Base-by-base conservation (phyloP, 2,113 vertebrate genomes). In the Rattus rattus region DNA sequence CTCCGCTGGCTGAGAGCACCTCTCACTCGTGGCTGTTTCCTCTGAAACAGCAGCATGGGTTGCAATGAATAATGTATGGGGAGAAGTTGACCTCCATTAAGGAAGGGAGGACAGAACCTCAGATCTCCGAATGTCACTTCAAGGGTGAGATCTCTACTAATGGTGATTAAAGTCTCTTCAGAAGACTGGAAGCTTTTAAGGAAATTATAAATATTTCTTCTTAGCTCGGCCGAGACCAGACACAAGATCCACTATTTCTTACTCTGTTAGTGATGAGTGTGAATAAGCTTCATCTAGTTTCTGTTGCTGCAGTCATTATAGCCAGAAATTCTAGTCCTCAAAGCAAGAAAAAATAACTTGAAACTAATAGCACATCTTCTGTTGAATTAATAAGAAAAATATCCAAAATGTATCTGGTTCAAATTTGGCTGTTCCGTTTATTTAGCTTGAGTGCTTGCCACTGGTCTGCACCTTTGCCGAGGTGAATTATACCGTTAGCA, bases 161-260 rank as follows among this genome's bases (percentile, higher is more conserved):
- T 65, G 75, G 47, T 88, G 39, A 67, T 94, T 76, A 92, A 26
- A 88, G 5, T 33, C 63, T 72, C 67, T 92, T 95, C 36, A 61
- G 73, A 93, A 94, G 49, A 67, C 88, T 47, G 56, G 73, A 95
- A 65, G 83, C 79, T 92, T 96, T 96, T 94, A 90, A 91, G 88
- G 76, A 94, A 95, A 88, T 94, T 95, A 61, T 36, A 92, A 79
- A 67, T 84, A 89, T 87, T 85, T 96, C 49, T 89, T 93, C 67
- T 63, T 30, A 19, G 28, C 59, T 3, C 33, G 72, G 36, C 81
- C 9, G 70, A 96, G 39, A 59, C 12, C 10, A 61, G 54, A 28
- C 39, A 77, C 14, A 56, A 81, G 83, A 73, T 85, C 33, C 54
- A 93, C 90, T 86, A 26, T 56, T n/a, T 90, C 63, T 49, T 39